phyloP scores from a whole-genome alignment of 1,140 invertebrate species.

The Neotoxoptera formosana region DNA sequence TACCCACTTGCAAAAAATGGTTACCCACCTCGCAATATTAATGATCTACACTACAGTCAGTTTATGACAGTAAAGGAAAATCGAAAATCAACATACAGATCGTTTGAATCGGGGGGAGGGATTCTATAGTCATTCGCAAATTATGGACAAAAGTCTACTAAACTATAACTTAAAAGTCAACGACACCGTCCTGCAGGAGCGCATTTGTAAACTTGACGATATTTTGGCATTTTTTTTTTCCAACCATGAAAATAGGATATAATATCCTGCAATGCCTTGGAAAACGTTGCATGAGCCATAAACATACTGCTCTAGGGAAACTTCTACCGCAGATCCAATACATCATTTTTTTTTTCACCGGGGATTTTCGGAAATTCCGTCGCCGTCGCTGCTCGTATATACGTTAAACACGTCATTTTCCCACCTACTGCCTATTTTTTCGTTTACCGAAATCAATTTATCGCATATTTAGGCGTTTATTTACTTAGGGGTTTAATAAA shows the following conservation, averaged over 20 bases:
- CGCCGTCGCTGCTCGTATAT: not conserved
- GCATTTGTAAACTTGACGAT: conserved; percentile 27
- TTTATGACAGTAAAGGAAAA: not conserved
- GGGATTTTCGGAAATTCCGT: not conserved
- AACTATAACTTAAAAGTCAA: conserved; percentile 27
- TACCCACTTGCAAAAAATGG: no score
- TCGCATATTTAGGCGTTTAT: conserved; percentile 1
- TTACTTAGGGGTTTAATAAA: not conserved
- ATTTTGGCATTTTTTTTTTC: conserved; percentile 18
- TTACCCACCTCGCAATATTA: no score
- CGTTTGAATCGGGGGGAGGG: not conserved
- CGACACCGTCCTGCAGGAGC: not conserved
- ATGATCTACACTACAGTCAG: no score
- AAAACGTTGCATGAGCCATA: not conserved
- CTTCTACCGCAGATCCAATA: conserved; percentile 25
- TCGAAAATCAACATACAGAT: not conserved
- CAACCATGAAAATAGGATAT: not conserved
- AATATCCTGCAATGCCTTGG: no score
- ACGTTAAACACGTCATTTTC: conserved; percentile 9
- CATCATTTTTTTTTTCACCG: conserved; percentile 2
- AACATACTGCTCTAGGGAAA: conserved; percentile 1
- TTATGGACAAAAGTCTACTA: not conserved
- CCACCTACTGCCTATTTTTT: not conserved
- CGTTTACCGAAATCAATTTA: conserved; percentile 19
- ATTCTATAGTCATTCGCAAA: not conserved